Conservation (phyloP, 2,113 vertebrate species). For the Meriones unguiculatus region DNA sequence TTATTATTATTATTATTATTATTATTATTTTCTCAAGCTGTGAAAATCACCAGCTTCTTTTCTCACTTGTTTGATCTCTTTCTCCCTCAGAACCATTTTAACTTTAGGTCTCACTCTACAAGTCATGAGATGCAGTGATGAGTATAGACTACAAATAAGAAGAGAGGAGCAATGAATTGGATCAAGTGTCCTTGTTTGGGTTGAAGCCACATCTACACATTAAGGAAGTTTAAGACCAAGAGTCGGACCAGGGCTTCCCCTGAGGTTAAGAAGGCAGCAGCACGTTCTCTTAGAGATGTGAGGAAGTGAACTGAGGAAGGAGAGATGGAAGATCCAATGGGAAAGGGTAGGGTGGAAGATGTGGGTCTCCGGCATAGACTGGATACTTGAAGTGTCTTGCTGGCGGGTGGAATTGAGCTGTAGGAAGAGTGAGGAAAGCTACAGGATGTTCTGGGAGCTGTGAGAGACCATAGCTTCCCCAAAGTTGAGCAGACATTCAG, state of each 20-base stretch:
- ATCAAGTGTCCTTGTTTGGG: background rate
- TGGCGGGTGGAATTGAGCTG: background rate
- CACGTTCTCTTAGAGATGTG: too few relatives aligned
- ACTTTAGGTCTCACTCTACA: background rate
- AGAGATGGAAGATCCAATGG: background rate
- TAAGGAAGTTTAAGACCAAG: rapidly evolving
- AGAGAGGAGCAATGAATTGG: background rate
- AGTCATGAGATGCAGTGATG: too few relatives aligned
- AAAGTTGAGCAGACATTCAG: background rate
- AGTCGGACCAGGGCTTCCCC: background rate
- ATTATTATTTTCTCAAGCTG: background rate
- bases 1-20: background rate
- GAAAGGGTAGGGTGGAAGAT: too few relatives aligned
- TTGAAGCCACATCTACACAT: background rate
- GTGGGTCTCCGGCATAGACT: background rate
- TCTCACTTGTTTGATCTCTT: rapidly evolving
- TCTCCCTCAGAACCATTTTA: background rate
- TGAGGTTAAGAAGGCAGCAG: background rate
- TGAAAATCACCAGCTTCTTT: background rate
- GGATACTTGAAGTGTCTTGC: background rate
- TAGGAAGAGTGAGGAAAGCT: background rate
- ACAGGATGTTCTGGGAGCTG: background rate
- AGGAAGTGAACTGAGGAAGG: rapidly evolving
- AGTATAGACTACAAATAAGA: background rate
- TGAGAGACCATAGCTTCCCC: background rate